Conservation (phyloP, 2,888 invertebrate species). For the Caenorhabditis sp. region DNA sequence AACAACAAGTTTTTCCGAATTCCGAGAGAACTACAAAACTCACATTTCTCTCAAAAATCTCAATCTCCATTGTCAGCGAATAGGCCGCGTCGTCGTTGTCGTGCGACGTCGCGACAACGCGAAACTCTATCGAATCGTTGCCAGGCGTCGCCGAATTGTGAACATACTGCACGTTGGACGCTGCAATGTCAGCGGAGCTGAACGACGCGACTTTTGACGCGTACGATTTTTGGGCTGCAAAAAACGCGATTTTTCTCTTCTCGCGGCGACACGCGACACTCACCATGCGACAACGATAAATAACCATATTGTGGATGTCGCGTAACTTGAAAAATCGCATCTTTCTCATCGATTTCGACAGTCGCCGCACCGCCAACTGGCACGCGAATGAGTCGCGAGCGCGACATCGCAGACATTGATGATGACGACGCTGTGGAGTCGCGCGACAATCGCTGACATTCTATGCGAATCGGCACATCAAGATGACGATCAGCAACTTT, state of each 20-base stretch:
- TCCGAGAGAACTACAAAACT: neutral
- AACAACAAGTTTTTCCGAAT: neutral
- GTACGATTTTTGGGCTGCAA: constrained; percentile 22
- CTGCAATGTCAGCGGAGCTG: constrained; percentile 20
- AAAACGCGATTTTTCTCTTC: no score
- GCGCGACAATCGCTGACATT: no score
- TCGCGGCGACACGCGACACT: no score
- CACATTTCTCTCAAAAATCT: constrained; percentile 36
- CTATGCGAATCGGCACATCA: constrained; percentile 15
- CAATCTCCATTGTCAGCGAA: constrained; percentile 27
- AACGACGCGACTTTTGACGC: constrained; percentile 30
- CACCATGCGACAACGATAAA: constrained; percentile 31
- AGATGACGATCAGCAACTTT: constrained; percentile 41
- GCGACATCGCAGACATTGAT: no score
- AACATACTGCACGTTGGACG: constrained; percentile 45
- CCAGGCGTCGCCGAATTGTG: constrained; percentile 27
- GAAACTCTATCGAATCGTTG: constrained; percentile 40
- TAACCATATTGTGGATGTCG: constrained; percentile 30
- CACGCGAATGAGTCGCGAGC: constrained; percentile 27
- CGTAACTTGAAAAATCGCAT: constrained; percentile 28
- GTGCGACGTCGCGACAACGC: constrained; percentile 5
- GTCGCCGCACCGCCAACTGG: constrained; percentile 47
- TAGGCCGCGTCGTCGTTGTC: neutral
- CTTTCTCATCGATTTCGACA: constrained; percentile 36
- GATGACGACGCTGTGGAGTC: no score